Conservation (phyloP, 1,140 invertebrate species). For the Melipona quadrifasciata region DNA sequence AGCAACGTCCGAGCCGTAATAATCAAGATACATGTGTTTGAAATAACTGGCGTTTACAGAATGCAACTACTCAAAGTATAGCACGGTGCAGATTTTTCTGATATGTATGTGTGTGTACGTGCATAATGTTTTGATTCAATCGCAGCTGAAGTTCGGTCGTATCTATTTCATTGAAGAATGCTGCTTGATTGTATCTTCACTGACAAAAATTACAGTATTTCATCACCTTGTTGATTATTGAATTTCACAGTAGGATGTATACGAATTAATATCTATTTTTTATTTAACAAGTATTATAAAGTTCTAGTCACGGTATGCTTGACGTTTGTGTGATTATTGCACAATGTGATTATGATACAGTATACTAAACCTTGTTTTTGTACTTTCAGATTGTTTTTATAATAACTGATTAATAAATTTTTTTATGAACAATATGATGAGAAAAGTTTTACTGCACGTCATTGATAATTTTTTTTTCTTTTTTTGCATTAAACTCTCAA, state of each 20-base stretch:
- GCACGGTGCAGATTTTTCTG: slow-evolving; percentile 37
- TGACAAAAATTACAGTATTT: slow-evolving; percentile 3
- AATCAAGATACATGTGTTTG: neutral
- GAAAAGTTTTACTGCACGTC: neutral
- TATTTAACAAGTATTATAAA: neutral
- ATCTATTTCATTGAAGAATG: slow-evolving; percentile 32
- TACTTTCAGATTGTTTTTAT: slow-evolving; percentile 14
- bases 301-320: neutral
- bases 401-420: slow-evolving; percentile 14
- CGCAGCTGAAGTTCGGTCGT: slow-evolving; percentile 32
- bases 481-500: neutral
- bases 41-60: slow-evolving; percentile 22
- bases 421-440: slow-evolving; percentile 14
- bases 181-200: neutral
- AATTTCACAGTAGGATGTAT: neutral
- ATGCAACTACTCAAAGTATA: slow-evolving; percentile 22
- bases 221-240: neutral
- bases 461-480: neutral
- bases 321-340: slow-evolving; percentile 7
- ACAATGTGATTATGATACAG: slow-evolving; percentile 24
- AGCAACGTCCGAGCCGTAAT: neutral
- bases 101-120: slow-evolving; percentile 44
- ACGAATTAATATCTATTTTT: slow-evolving; percentile 19
- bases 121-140: slow-evolving; percentile 53
- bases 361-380: neutral